phyloP scores from a whole-genome alignment of 2,113 vertebrate species.

The Alligator mississippiensis region DNA sequence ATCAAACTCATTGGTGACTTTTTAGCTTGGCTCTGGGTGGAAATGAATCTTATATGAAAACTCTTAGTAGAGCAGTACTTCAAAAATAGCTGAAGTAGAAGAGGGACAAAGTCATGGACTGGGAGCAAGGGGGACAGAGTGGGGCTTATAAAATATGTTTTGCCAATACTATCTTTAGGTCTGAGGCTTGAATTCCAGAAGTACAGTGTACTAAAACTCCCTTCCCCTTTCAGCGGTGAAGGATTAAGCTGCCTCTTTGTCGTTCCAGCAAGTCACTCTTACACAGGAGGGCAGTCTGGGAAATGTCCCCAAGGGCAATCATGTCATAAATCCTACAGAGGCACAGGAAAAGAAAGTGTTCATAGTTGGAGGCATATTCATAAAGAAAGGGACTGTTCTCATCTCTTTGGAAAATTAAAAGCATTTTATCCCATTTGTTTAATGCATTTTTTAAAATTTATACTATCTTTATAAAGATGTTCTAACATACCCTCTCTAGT shows the following conservation, averaged over 20 bases:
- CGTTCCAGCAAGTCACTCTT: background rate
- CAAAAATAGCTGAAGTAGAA: accelerated
- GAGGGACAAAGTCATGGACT: background rate
- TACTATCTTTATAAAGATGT: background rate
- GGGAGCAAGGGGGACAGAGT: background rate
- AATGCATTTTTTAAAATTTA: background rate
- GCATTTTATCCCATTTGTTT: background rate
- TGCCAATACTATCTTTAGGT: background rate
- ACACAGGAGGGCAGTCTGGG: background rate
- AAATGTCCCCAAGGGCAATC: background rate
- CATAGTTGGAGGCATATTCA: background rate
- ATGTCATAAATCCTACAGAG: background rate
- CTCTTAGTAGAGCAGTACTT: accelerated
- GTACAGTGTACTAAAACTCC: background rate
- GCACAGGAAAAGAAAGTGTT: background rate
- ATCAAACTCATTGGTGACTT: accelerated
- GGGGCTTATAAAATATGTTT: background rate
- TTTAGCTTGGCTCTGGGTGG: background rate
- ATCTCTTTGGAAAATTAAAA: background rate
- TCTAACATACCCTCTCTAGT: background rate
- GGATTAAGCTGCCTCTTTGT: background rate
- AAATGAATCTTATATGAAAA: accelerated
- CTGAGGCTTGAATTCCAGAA: background rate
- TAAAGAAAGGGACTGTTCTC: background rate
- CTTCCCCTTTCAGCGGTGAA: background rate